phyloP scores from a whole-genome alignment of 2,888 invertebrate species.

The Athalia circularis region DNA sequence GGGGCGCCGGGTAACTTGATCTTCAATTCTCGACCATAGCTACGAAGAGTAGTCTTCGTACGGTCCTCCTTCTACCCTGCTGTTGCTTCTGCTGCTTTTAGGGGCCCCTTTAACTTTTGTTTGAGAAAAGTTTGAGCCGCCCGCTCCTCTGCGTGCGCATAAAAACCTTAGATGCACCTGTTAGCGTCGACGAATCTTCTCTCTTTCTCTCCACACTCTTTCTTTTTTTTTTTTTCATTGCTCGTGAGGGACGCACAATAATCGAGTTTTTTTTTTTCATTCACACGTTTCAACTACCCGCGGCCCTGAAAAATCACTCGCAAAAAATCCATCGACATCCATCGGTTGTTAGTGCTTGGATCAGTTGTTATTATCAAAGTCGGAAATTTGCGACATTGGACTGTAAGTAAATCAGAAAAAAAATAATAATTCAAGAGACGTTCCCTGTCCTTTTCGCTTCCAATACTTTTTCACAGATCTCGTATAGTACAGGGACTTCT shows the following conservation, averaged over 20 bases:
- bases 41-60: background rate
- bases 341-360: no score
- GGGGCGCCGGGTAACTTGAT: conserved; percentile 43
- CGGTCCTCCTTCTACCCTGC: background rate
- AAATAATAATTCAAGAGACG: no score
- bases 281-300: background rate
- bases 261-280: background rate
- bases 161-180: conserved; percentile 34
- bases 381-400: no score
- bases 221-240: background rate
- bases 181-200: conserved; percentile 1
- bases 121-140: conserved; percentile 18
- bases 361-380: no score
- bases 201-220: background rate
- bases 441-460: no score
- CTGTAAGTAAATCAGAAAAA: no score
- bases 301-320: no score
- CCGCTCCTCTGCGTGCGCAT: background rate
- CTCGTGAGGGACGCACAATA: background rate
- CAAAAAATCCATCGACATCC: no score
- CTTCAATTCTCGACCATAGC: conserved; percentile 26
- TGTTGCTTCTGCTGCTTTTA: background rate
- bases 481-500: no score
- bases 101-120: conserved; percentile 32
- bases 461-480: no score